These are phyloP conservation scores for Cavia porcellus DNA, from an alignment of 2,113 vertebrate species.

Conservation along the genomic window DNA sequence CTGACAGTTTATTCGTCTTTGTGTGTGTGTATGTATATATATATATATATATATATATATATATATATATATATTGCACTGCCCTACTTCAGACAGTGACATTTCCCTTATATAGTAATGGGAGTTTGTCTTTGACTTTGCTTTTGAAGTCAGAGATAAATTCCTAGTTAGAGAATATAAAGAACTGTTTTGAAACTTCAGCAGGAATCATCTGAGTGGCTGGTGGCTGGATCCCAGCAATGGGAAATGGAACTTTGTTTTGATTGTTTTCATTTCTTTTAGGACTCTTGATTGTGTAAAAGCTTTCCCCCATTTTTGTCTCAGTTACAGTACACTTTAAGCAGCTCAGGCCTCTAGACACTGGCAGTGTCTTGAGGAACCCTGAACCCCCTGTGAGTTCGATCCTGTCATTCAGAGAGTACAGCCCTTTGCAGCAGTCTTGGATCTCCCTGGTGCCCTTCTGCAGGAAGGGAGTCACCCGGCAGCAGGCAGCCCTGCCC, in stretches of 20 bases:
- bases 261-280: slow-evolving; percentile 18
- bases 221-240: background rate
- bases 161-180: slow-evolving; percentile 35
- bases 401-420: background rate
- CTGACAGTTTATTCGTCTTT: background rate
- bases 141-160: slow-evolving; percentile 14
- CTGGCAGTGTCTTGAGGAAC: background rate
- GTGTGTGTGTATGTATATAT: too few species aligned
- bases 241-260: slow-evolving; percentile 13
- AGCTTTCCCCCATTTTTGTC: background rate
- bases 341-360: background rate
- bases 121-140: slow-evolving; percentile 17
- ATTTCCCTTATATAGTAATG: background rate
- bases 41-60: too few species aligned
- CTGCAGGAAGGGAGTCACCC: slow-evolving; percentile 14
- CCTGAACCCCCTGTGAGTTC: background rate
- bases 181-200: slow-evolving; percentile 60
- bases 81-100: background rate
- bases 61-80: background rate
- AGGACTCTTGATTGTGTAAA: background rate
- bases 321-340: slow-evolving; percentile 16
- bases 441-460: slow-evolving; percentile 15
- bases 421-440: background rate
- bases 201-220: background rate
- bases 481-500: background rate